Percentiles rank a stretch among this genome's conserved stretches.
Evolutionary conservation across 2,797 vertebrate species (phyloP).

Genomic region (Silurus aristotelis): DNA sequence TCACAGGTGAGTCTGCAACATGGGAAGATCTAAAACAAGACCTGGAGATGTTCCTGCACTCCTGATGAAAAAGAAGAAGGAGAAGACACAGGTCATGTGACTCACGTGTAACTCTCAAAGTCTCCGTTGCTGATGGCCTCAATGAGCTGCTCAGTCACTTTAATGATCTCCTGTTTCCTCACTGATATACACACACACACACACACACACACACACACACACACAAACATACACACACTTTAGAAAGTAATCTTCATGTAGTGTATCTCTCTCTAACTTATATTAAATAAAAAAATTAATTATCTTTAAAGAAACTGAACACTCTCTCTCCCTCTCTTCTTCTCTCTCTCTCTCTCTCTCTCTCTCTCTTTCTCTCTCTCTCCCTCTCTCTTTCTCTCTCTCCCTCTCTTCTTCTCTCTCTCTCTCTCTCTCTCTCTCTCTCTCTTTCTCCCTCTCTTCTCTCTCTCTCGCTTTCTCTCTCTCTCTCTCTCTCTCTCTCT

Average conservation of each 20-base stretch:
- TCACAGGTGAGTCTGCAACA: neutral
- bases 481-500: too few species aligned
- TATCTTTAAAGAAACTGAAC: too few species aligned
- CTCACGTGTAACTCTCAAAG: slow-evolving; percentile 98
- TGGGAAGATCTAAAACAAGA: neutral
- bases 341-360: neutral
- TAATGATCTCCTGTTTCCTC: slow-evolving; percentile 88
- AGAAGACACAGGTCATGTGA: slow-evolving; percentile 43
- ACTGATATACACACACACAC: slow-evolving; percentile 69
- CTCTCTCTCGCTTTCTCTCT: too few species aligned
- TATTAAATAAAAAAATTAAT: too few species aligned
- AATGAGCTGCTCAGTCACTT: slow-evolving; percentile 87
- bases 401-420: too few species aligned
- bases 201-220: slow-evolving; percentile 20
- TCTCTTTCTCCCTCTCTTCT: too few species aligned
- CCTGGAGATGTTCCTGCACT: neutral
- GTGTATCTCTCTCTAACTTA: too few species aligned
- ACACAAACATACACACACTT: neutral
- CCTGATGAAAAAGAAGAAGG: neutral
- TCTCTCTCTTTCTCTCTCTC: neutral
- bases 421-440: too few species aligned
- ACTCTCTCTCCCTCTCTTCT: too few species aligned
- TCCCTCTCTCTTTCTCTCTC: too few species aligned
- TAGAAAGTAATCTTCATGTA: neutral
- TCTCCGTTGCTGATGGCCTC: slow-evolving; percentile 85